A percentile compares a stretch with the other conserved stretches of the same genome.
These are phyloP conservation scores for Thymelicus acteon DNA, from an alignment of 2,888 invertebrate genomes.

Conservation along the genomic window DNA sequence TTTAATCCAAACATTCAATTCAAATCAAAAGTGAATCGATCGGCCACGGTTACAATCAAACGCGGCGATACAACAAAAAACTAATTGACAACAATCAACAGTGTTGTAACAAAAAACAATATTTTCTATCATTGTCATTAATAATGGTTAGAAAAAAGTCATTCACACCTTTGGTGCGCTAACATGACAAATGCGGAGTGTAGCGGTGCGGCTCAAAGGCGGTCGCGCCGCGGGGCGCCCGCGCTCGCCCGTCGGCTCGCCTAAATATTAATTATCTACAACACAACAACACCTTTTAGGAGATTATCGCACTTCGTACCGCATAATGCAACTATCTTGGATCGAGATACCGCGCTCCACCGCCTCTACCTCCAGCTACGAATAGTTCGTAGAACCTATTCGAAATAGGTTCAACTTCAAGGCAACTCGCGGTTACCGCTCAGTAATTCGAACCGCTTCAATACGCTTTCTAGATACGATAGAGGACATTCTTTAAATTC, in stretches of 20 bases:
- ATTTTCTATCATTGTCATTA: constrained; percentile 83
- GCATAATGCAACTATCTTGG: constrained; percentile 68
- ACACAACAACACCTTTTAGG: constrained; percentile 79
- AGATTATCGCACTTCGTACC: constrained; percentile 78
- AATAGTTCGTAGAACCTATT: no score
- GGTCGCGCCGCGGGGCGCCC: constrained; percentile 58
- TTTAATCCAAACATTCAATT: constrained; percentile 81
- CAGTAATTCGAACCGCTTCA: constrained; percentile 13
- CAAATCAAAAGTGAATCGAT: constrained; percentile 73
- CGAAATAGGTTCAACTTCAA: no score
- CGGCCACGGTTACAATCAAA: constrained; percentile 74
- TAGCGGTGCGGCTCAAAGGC: constrained; percentile 66
- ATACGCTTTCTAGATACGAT: no score
- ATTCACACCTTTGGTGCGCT: constrained; percentile 83
- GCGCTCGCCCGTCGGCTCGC: constrained; percentile 76
- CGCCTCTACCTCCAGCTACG: constrained; percentile 27
- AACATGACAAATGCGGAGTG: constrained; percentile 83
- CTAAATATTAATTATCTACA: constrained; percentile 84
- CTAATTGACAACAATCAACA: constrained; percentile 84
- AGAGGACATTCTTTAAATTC: no score
- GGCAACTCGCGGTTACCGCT: no score
- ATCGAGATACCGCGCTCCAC: constrained; percentile 64
- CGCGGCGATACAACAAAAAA: constrained; percentile 72
- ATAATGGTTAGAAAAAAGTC: constrained; percentile 81
- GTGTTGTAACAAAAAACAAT: constrained; percentile 79